Conservation (phyloP, 2,888 invertebrate genomes). For the Neuroscelio doddi region DNA sequence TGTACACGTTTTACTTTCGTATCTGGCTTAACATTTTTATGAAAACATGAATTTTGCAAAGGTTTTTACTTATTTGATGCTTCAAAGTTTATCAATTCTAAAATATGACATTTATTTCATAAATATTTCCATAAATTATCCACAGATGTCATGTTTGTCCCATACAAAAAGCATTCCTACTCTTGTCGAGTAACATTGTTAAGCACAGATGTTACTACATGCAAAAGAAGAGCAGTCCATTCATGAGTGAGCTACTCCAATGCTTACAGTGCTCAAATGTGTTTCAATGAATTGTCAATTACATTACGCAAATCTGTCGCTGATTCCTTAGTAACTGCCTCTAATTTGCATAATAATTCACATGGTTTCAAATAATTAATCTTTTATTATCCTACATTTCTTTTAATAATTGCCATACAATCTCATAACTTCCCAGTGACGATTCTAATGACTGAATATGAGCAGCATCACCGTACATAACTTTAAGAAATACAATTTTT, state of each 20-base stretch:
- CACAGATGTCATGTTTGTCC: neutral
- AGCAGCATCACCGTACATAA: conserved; percentile 20
- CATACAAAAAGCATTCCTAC: conserved; percentile 18
- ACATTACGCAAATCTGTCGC: conserved; percentile 10
- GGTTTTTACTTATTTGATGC: too few relatives aligned
- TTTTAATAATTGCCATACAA: conserved; percentile 22
- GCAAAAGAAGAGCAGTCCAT: conserved; percentile 19
- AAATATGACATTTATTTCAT: conserved; percentile 7
- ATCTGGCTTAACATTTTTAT: too few relatives aligned
- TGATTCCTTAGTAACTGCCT: conserved; percentile 9
- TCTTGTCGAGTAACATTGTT: conserved; percentile 18
- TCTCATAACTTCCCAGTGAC: conserved; percentile 20
- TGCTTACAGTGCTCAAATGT: conserved; percentile 17
- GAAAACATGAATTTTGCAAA: too few relatives aligned
- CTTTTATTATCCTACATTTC: conserved; percentile 23
- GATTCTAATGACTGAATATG: conserved; percentile 33
- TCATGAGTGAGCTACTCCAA: conserved; percentile 10
- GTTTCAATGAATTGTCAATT: conserved; percentile 13
- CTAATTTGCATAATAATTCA: conserved; percentile 26
- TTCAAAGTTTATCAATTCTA: conserved; percentile 6
- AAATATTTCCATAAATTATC: conserved; percentile 14
- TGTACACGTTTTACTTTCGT: too few relatives aligned
- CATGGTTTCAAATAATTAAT: conserved; percentile 29
- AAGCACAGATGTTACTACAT: conserved; percentile 13
- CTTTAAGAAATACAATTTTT: conserved; percentile 40